Evolutionary conservation across 2,888 invertebrate species (phyloP).

Genomic region (Dichetophora obliterata): DNA sequence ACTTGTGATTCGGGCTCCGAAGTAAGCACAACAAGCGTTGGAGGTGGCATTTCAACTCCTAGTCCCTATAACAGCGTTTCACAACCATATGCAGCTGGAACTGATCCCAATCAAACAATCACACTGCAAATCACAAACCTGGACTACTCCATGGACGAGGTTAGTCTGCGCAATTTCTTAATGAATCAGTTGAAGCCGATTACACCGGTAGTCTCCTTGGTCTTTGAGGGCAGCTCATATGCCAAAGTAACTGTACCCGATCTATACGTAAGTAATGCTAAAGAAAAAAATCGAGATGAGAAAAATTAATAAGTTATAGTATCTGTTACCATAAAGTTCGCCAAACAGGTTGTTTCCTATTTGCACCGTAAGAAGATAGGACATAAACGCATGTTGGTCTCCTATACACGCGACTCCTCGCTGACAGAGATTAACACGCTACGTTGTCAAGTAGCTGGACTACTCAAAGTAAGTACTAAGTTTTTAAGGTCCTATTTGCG

Average conservation of each 20-base stretch:
- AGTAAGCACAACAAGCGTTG: neutral
- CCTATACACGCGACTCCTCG: conserved; percentile 75
- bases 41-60: neutral
- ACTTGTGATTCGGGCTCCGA: conserved; percentile 18
- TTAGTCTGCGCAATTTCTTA: conserved; percentile 64
- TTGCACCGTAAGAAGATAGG: conserved; percentile 86
- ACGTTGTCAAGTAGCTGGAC: conserved; percentile 78
- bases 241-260: conserved; percentile 70
- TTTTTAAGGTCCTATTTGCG: neutral
- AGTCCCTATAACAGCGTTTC: neutral
- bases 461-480: conserved; percentile 72
- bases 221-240: conserved; percentile 67
- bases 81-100: conserved; percentile 49
- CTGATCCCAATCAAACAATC: conserved; percentile 59
- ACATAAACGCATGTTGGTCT: conserved; percentile 82
- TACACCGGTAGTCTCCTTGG: conserved; percentile 67
- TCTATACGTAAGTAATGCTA: conserved; percentile 60
- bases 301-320: conserved; percentile 1
- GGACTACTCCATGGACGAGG: conserved; percentile 68
- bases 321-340: conserved; percentile 67
- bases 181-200: conserved; percentile 68
- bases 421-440: conserved; percentile 75
- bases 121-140: conserved; percentile 69
- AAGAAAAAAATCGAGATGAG: neutral
- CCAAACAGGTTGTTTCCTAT: conserved; percentile 81